Evolutionary conservation across 2,797 vertebrate genomes (phyloP), one percentile per base, ranked within the genome.

Genomic region (Okamejei kenojei): DNA sequence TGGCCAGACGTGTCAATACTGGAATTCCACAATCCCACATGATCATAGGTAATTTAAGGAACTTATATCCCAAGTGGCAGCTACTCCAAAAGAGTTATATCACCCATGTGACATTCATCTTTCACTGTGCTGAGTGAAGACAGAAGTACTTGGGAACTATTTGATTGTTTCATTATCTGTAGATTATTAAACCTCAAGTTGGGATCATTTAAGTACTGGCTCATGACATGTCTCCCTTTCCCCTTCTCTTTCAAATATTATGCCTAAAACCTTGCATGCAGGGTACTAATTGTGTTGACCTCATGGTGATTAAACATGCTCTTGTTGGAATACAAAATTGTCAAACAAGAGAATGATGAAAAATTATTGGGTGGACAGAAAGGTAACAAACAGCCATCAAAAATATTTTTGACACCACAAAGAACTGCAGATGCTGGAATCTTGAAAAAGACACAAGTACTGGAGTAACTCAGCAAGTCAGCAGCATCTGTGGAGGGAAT

Each of bases 21-120:
- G 98, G 99, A 97, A 97, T 95, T 98, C 98, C 86, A 97, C 97
- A 94, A 97, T 98, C 93, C 99, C 98, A 93, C 99, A 99, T 61
- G 98, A 99, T 94, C 99, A 99, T 96, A 98, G 98, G 99, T 99
- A 98, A 98, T 98, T 21, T 35, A 8, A 35, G 68, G 7, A 7
- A n/a, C 15, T 84, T 74, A 74, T 74, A 26, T 74, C 19, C 21
- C 6, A 21, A 74, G 5, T 74, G 71, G 7, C 65, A 68, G 63
- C 1, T 2, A 1, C 68, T 32, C 15, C n/a, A 35, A 68, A 88
- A 63, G 19, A 68, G n/a, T 63, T 88, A 23, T 35, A 19, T 19
- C n/a, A 65, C 2, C 84, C 81, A 88, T 17, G 61, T 68, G 32
- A 2, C 35, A 17, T 32, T 88, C 63, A 65, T 32, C 29, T 17